These are phyloP conservation scores for Kryptolebias marmoratus DNA, from an alignment of 2,113 vertebrate species.

Conservation along the genomic window DNA sequence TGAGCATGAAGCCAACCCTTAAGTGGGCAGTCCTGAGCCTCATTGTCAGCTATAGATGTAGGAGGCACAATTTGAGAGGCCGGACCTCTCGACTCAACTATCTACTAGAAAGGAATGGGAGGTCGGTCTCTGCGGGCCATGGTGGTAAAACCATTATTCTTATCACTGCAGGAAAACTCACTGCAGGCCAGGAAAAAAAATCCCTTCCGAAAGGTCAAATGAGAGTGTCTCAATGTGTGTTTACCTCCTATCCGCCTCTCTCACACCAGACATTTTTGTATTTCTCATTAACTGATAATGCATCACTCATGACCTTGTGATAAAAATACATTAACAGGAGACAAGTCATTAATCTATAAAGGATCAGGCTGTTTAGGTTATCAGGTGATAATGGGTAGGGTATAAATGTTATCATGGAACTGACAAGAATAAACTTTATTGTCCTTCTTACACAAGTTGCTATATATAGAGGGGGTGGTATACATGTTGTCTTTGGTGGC, in stretches of 20 bases:
- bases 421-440: constrained; percentile 52
- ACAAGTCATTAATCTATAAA: constrained; percentile 73
- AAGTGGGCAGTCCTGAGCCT: constrained; percentile 51
- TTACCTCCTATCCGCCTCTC: constrained; percentile 56
- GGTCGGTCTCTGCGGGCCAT: constrained; percentile 64
- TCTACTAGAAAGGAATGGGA: constrained; percentile 62
- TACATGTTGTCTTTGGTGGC: neutral
- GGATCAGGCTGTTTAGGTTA: constrained; percentile 73
- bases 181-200: constrained; percentile 58
- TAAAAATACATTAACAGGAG: constrained; percentile 74
- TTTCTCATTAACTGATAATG: constrained; percentile 83
- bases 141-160: constrained; percentile 77
- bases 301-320: constrained; percentile 78
- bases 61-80: constrained; percentile 56
- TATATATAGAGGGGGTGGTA: constrained; percentile 13
- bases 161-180: constrained; percentile 76
- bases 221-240: constrained; percentile 65
- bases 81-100: constrained; percentile 44
- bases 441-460: constrained; percentile 30
- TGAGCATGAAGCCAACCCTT: constrained; percentile 40
- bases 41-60: constrained; percentile 56
- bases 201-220: constrained; percentile 76
- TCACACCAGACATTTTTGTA: constrained; percentile 67
- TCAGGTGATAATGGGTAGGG: constrained; percentile 54
- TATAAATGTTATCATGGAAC: constrained; percentile 49